Conservation (phyloP, 64 coral and sea anemone species). For the Dendrophyllia cribrosa region DNA sequence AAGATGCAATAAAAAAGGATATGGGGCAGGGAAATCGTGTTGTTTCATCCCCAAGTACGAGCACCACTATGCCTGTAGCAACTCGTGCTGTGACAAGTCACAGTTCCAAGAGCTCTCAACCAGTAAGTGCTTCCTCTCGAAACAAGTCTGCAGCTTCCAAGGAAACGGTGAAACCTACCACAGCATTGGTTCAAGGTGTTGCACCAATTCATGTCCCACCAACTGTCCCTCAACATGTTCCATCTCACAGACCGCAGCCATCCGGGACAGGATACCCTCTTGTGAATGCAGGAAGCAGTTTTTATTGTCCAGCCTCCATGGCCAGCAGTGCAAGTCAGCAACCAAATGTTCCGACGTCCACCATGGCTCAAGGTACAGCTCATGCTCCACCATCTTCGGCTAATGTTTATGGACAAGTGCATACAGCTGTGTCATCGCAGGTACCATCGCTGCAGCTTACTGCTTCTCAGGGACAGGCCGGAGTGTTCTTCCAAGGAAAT, state of each 20-base stretch:
- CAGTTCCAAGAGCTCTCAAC: not conserved
- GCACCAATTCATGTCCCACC: not conserved
- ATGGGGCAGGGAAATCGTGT: not conserved
- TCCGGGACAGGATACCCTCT: not conserved
- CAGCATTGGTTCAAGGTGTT: conserved; percentile 14
- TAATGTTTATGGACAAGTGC: conserved; percentile 10
- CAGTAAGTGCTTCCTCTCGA: not conserved
- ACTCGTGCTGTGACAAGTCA: not conserved
- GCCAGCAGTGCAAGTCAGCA: not conserved
- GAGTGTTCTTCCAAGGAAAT: conserved; percentile 52
- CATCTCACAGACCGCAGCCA: conserved; percentile 3
- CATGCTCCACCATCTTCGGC: conserved; percentile 5
- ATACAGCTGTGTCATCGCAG: conserved; percentile 1
- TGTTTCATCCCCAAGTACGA: conserved; percentile 16
- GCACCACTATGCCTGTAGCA: not conserved
- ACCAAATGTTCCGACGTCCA: not conserved
- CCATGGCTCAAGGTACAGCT: not conserved
- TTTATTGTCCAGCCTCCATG: not conserved
- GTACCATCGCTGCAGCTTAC: conserved; percentile 6
- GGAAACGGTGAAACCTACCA: not conserved
- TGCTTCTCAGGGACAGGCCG: conserved; percentile 45
- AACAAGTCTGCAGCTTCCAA: not conserved
- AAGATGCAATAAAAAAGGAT: conserved; percentile 24
- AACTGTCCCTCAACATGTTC: conserved; percentile 12
- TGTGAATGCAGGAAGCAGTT: not conserved